These are phyloP conservation scores for Buphagus erythrorhynchus DNA, from an alignment of 2,797 vertebrate species.

Conservation along the genomic window DNA sequence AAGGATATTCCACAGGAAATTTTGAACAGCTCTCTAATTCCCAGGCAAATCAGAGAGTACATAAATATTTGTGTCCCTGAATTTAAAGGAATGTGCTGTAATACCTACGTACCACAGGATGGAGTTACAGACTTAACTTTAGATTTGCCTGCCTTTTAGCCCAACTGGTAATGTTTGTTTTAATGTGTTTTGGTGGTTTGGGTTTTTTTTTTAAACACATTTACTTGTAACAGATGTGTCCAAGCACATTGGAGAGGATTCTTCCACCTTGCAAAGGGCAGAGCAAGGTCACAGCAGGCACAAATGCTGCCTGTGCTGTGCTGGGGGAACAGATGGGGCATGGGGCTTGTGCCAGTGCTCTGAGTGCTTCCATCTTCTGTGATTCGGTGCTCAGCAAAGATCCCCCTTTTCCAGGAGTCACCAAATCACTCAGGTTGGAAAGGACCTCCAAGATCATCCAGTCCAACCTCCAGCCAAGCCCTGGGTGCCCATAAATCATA, in stretches of 20 bases:
- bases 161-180: background rate
- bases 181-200: background rate
- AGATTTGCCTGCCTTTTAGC: background rate
- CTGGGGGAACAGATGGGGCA: fast-evolving
- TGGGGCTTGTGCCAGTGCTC: background rate
- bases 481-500: background rate
- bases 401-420: fast-evolving
- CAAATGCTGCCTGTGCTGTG: background rate
- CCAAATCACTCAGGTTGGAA: background rate
- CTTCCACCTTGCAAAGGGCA: background rate
- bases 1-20: background rate
- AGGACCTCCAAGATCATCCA: background rate
- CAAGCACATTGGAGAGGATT: background rate
- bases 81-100: conserved; percentile 22
- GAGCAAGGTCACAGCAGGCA: background rate
- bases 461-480: background rate
- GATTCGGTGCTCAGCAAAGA: no score
- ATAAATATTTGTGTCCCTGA: background rate
- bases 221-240: background rate
- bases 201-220: background rate
- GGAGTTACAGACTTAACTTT: conserved; percentile 73
- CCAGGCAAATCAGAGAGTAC: background rate
- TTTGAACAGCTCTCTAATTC: background rate
- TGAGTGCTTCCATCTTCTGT: fast-evolving
- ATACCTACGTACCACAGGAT: conserved; percentile 64